phyloP scores from a whole-genome alignment of 2,888 invertebrate species.

The Pegoplata infirma region DNA sequence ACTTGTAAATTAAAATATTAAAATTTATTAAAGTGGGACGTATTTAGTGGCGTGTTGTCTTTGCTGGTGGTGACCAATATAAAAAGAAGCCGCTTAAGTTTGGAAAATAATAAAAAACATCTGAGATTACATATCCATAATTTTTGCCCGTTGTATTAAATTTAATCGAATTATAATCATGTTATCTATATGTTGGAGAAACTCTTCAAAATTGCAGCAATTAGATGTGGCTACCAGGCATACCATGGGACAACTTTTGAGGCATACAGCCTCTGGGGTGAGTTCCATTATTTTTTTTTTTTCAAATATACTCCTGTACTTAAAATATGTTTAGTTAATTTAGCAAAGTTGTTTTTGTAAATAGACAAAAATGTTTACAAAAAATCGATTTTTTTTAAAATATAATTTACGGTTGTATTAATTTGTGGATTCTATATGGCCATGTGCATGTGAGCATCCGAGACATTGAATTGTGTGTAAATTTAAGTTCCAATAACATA shows the following conservation, averaged over 20 bases:
- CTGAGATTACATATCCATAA: not conserved
- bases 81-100: constrained; percentile 15
- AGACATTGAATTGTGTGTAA: not conserved
- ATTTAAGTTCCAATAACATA: not conserved
- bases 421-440: not conserved
- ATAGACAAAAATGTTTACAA: not conserved
- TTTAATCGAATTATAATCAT: not conserved
- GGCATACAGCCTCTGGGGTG: constrained; percentile 25
- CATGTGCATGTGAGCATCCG: not conserved
- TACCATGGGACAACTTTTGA: constrained; percentile 15
- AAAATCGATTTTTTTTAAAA: constrained; percentile 10
- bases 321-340: too few relatives aligned
- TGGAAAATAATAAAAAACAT: not conserved
- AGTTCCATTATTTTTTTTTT: constrained; percentile 11
- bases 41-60: constrained; percentile 12
- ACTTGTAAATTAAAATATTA: not conserved
- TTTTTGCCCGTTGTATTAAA: not conserved
- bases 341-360: too few relatives aligned
- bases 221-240: constrained; percentile 14
- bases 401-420: not conserved
- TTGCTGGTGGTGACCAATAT: not conserved
- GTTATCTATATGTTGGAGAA: constrained; percentile 30
- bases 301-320: not conserved
- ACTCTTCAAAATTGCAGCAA: constrained; percentile 7
- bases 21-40: constrained; percentile 11